Base-by-base conservation (phyloP, 2,113 vertebrate species). In the Oreochromis aureus region DNA sequence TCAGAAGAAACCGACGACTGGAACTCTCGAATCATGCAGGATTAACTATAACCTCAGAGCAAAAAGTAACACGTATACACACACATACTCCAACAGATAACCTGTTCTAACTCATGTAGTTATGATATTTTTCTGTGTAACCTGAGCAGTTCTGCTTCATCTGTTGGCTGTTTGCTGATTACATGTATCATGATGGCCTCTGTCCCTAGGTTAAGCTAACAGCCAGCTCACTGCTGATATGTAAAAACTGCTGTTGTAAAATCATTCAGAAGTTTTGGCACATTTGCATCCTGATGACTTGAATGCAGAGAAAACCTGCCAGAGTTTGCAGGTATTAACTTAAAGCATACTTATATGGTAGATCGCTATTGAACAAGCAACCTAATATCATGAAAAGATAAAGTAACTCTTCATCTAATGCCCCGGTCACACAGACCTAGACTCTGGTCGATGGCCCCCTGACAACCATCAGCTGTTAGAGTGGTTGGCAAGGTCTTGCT, bases 21-120 rank as follows among this genome's bases (percentile, higher is more conserved):
- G 59, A n/a, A n/a, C 18, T 36, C 59, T 0, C 10, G 6, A 32
- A 7, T 32, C 30, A 63, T 63, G 30, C 9, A 1, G 10, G 59
- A 34, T 63, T 63, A 34, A 34, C 59, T 63, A 11, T 34, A 63
- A 34, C 16, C 9, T 34, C 58, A 61, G 30, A 61, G 58, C 59
- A 36, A 1, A 34, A 11, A 11, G 59, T 36, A 36, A 63, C 6
- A 3, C 32, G 19, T 19, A 63, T 10, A 7, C 59, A 36, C 32
- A 5, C 59, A 36, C 32, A 22, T 5, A 15, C 36, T 15, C 7
- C n/a, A 71, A 71, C 39, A 71, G 12, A 71, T 6, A 24, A 15
- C 0, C n/a, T 0, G n/a, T 24, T 71, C 7, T 71, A 71, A 44
- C 7, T 44, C 36, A 0, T 71, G 66, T 71, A 71, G 66, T 41